A percentile compares a stretch with the other conserved stretches of the same genome.
These are phyloP conservation scores for Aspidiotus rigidus DNA, from an alignment of 2,888 invertebrate species.

Conservation along the genomic window DNA sequence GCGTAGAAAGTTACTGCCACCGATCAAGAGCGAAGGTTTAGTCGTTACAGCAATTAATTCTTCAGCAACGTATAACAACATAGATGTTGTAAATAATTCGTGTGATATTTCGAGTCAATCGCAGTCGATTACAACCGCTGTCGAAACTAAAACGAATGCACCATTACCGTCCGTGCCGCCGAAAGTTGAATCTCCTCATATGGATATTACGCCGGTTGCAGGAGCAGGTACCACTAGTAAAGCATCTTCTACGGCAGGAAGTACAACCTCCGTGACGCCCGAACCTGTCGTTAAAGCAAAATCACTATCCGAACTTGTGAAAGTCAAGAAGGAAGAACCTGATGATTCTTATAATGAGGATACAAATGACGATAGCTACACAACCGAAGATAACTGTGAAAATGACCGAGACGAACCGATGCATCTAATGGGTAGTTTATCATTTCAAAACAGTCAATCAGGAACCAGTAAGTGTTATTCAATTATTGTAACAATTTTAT, in stretches of 20 bases:
- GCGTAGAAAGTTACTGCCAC: constrained; percentile 36
- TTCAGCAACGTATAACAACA: constrained; percentile 33
- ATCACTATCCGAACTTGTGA: constrained; percentile 33
- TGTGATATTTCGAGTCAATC: constrained; percentile 35
- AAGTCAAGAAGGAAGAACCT: constrained; percentile 28
- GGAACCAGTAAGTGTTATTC: constrained; percentile 19
- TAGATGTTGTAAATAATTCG: constrained; percentile 35
- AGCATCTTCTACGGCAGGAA: neutral
- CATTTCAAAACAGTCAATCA: constrained; percentile 28
- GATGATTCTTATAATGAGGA: constrained; percentile 32
- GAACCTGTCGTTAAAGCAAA: constrained; percentile 19
- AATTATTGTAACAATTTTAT: neutral
- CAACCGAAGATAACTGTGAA: constrained; percentile 27
- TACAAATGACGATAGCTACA: constrained; percentile 32
- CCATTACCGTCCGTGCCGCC: constrained; percentile 35
- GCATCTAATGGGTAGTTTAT: constrained; percentile 12
- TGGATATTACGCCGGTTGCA: constrained; percentile 29
- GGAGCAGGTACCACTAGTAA: neutral
- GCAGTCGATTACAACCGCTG: constrained; percentile 31
- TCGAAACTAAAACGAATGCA: constrained; percentile 36
- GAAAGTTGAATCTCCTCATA: constrained; percentile 28
- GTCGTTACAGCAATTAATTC: constrained; percentile 37
- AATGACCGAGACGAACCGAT: constrained; percentile 26
- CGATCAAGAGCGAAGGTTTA: constrained; percentile 36
- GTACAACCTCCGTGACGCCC: neutral